Conservation (phyloP, 2,888 invertebrate genomes). For the Homarus gammarus region DNA sequence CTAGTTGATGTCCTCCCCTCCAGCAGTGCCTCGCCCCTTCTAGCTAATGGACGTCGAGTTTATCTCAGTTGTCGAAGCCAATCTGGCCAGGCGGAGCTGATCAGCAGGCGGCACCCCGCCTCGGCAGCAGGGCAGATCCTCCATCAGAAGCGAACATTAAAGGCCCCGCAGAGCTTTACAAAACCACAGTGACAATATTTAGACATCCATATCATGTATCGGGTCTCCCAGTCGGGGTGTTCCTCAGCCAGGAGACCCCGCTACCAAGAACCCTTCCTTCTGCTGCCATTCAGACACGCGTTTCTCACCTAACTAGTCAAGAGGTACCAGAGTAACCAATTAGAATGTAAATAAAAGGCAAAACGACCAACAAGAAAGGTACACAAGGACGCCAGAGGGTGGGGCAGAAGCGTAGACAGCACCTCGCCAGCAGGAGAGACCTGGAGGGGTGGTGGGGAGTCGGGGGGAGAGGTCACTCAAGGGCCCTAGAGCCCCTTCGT, state of each 20-base stretch:
- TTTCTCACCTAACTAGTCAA: conserved; percentile 15
- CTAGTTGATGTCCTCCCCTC: background rate
- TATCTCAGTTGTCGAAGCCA: background rate
- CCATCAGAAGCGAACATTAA: conserved; percentile 64
- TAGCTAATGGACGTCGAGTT: background rate
- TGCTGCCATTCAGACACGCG: background rate
- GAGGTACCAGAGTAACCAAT: conserved; percentile 18
- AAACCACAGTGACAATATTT: conserved; percentile 71
- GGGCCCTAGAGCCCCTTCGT: conserved; percentile 32
- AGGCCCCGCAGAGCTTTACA: conserved; percentile 65
- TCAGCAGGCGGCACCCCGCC: conserved; percentile 6
- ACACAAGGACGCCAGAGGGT: conserved; percentile 19
- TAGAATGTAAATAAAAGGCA: conserved; percentile 29
- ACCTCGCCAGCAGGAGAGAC: background rate
- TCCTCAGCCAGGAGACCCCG: conserved; percentile 28
- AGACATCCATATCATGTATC: conserved; percentile 70
- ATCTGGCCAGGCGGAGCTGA: background rate
- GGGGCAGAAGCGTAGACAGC: background rate
- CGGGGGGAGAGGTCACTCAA: conserved; percentile 39
- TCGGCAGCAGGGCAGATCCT: conserved; percentile 16
- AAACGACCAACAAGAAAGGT: conserved; percentile 25
- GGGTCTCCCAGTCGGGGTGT: conserved; percentile 18
- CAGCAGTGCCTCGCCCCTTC: background rate
- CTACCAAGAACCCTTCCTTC: background rate
- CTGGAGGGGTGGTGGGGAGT: background rate